These are phyloP conservation scores for Exaiptasia diaphana DNA, from an alignment of 64 coral and sea anemone species.

Conservation along the genomic window DNA sequence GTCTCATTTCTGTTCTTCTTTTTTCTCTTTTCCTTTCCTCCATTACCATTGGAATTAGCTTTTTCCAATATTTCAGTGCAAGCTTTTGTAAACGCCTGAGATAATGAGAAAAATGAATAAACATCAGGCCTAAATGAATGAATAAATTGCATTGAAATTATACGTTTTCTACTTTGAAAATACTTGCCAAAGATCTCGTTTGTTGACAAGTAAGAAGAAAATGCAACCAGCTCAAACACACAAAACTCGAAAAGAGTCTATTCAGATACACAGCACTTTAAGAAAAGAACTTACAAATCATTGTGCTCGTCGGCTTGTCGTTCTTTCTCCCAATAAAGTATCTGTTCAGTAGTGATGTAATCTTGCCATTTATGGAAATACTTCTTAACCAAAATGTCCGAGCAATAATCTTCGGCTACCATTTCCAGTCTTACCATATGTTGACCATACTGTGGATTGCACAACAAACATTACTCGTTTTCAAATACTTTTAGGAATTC, in stretches of 20 bases:
- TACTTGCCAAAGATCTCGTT: neutral
- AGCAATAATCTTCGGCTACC: slow-evolving; percentile 79
- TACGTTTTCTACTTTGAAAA: neutral
- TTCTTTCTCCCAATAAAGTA: slow-evolving; percentile 94
- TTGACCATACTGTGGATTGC: slow-evolving; percentile 66
- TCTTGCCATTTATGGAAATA: slow-evolving; percentile 84
- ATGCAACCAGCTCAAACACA: no score
- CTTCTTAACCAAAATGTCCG: slow-evolving; percentile 56
- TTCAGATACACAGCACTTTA: no score
- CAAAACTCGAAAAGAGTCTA: no score
- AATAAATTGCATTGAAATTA: neutral
- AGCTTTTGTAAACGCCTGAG: slow-evolving; percentile 72
- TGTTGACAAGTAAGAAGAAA: no score
- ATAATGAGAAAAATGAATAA: neutral
- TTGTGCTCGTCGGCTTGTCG: slow-evolving; percentile 76
- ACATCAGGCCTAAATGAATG: no score
- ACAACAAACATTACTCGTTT: no score
- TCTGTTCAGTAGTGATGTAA: slow-evolving; percentile 85
- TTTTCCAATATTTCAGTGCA: slow-evolving; percentile 88
- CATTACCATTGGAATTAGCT: slow-evolving; percentile 77
- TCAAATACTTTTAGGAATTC: neutral
- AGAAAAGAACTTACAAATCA: slow-evolving; percentile 74
- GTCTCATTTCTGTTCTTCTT: slow-evolving; percentile 62
- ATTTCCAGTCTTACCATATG: slow-evolving; percentile 71
- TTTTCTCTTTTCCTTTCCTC: slow-evolving; percentile 48